Evolutionary conservation across 2,113 vertebrate genomes (phyloP), one percentile per base, ranked within the genome.

Genomic region (Rhinolophus ferrumequinum): DNA sequence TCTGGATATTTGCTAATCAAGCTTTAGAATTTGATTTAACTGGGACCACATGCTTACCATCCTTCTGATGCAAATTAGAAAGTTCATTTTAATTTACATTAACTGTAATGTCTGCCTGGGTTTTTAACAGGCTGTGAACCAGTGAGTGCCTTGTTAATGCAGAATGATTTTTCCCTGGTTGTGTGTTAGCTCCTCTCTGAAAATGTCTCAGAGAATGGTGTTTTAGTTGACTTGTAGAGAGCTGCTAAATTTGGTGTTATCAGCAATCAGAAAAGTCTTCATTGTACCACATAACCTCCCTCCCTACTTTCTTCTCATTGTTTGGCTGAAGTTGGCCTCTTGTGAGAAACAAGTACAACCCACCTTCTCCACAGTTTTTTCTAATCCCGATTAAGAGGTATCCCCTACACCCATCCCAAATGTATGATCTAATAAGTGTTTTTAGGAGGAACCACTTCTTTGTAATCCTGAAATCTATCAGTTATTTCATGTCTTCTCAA

Each of bases 141-240:
- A 93, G 95, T 97, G 97, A 97, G 98, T 97, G 97, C 98, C 98
- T 97, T 97, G 97, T 97, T 97, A 90, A 95, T 82, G 90, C 60
- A 92, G 90, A 88, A 88, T 93, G 96, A 89, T 89, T 92, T 83
- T 88, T 19, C 75, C 52, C 60, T 28, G 44, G 69, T 92, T 92
- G 89, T 81, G 9, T 52, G 83, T 95, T 94, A 94, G 83, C 96
- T 96, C 88, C 79, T 96, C 60, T 97, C 85, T 96, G 92, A 95
- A 96, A 95, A 92, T 70, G 86, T 96, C 85, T 97, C 85, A 94
- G 92, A 97, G 96, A 88, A 91, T 86, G 95, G 50, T 76, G 35
- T 97, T 94, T 91, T 89, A 90, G 90, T 88, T 94, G 88, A 50
- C 50, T 85, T 96, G 47, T 87, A 62, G 91, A 91, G 89, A 96